Evolutionary conservation across 2,888 invertebrate genomes (phyloP).

Genomic region (Agrochola litura): DNA sequence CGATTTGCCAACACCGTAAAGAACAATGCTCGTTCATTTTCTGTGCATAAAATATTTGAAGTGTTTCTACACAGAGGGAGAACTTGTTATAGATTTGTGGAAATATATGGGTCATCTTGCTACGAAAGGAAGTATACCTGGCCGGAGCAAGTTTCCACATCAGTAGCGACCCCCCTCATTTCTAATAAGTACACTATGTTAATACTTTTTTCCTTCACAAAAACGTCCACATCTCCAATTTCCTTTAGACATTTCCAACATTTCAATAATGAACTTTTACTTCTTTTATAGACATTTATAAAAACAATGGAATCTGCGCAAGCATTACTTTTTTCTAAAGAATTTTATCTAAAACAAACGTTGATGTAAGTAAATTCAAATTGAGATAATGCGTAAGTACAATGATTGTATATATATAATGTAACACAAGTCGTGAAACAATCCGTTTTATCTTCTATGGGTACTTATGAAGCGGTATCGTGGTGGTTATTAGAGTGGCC

Average conservation of each 20-base stretch:
- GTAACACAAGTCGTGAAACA: not conserved
- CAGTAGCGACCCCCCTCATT: not conserved
- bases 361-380: not conserved
- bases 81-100: not conserved
- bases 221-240: not conserved
- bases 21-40: not conserved
- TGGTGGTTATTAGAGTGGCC: not conserved
- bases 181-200: not conserved
- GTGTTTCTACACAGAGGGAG: not conserved
- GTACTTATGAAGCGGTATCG: not conserved
- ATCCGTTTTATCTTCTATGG: not conserved
- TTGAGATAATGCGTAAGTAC: not conserved
- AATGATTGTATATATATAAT: not conserved
- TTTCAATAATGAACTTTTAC: not conserved
- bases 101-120: not conserved
- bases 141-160: not conserved
- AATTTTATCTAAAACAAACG: conserved; percentile 32
- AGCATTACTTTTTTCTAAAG: conserved; percentile 11
- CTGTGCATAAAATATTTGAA: too few species aligned
- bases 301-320: not conserved
- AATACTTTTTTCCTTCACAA: not conserved
- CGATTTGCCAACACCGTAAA: not conserved
- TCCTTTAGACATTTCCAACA: not conserved
- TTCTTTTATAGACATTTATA: not conserved
- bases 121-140: not conserved